Evolutionary conservation across 2,113 vertebrate genomes (phyloP).

Genomic region (Ivindomyrus marchei): DNA sequence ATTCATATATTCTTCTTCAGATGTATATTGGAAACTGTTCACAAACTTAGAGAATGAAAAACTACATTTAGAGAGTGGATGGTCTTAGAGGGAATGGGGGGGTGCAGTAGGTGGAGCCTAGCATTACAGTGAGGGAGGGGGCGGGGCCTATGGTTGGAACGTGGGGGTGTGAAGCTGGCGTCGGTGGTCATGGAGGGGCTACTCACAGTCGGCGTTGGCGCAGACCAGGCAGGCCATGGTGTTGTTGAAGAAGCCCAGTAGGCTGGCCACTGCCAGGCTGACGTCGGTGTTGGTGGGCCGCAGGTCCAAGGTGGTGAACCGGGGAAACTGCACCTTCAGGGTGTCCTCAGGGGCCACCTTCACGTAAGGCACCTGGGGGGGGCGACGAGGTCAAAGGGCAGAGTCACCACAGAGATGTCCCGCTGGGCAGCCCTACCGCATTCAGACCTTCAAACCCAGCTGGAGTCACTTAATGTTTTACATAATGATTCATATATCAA

Average conservation of each 20-base stretch:
- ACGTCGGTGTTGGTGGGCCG: slow-evolving; percentile 76
- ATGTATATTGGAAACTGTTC: background rate
- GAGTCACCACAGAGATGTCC: too few relatives aligned
- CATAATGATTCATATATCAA: background rate
- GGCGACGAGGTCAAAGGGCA: background rate
- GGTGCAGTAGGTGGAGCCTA: background rate
- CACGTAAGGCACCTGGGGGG: slow-evolving; percentile 69
- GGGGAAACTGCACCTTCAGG: slow-evolving; percentile 69
- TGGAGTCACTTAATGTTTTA: background rate
- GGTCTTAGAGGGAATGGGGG: background rate
- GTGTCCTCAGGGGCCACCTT: slow-evolving; percentile 74
- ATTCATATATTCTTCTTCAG: background rate
- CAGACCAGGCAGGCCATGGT: slow-evolving; percentile 79
- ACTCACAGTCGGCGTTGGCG: slow-evolving; percentile 78
- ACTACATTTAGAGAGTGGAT: background rate
- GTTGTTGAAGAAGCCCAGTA: slow-evolving; percentile 75
- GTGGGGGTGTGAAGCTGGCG: background rate
- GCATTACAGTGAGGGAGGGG: background rate
- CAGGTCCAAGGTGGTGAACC: slow-evolving; percentile 76
- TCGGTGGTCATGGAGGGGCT: background rate
- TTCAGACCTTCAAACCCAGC: background rate
- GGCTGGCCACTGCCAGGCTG: slow-evolving; percentile 70
- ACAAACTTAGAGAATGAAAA: background rate
- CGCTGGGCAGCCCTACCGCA: background rate
- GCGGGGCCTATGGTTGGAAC: background rate